phyloP scores from a whole-genome alignment of 2,797 vertebrate species.

The Gymnopithys bicolor region DNA sequence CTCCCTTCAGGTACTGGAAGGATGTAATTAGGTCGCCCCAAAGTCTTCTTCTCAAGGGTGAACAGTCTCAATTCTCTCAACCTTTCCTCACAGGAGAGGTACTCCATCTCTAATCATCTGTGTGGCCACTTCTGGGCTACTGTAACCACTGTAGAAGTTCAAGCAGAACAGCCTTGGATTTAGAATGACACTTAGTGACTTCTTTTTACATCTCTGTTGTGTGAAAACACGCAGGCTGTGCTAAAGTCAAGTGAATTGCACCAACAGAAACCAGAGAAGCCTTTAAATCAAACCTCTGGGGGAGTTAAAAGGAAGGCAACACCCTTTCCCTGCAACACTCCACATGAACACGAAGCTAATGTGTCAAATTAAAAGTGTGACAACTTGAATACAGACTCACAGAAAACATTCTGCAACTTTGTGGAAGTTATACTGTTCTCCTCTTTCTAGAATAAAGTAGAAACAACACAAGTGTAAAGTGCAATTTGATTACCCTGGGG shows the following conservation, averaged over 20 bases:
- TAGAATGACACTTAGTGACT: not conserved
- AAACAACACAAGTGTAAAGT: not conserved
- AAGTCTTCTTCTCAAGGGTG: not conserved
- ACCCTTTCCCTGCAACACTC: not conserved
- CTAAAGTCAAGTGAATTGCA: not conserved
- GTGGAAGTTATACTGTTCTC: not conserved
- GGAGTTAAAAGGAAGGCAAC: not conserved
- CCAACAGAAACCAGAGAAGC: not conserved
- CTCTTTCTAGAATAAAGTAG: not conserved
- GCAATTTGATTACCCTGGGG: not conserved
- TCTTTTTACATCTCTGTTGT: not conserved
- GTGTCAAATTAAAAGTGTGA: not conserved
- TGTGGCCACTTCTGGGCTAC: not conserved
- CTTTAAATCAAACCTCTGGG: not conserved
- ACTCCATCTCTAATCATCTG: not conserved
- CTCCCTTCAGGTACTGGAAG: not conserved
- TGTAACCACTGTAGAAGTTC: not conserved
- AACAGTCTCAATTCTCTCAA: fast-evolving
- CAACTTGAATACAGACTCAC: not conserved
- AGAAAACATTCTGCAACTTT: not conserved
- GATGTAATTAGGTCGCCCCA: not conserved
- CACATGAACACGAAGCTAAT: not conserved
- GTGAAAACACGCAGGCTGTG: not conserved
- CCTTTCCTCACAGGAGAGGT: not conserved
- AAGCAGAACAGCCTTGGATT: not conserved